These are phyloP conservation scores for Rhyacophila evoluta DNA, from an alignment of 2,888 invertebrate genomes.

Conservation along the genomic window DNA sequence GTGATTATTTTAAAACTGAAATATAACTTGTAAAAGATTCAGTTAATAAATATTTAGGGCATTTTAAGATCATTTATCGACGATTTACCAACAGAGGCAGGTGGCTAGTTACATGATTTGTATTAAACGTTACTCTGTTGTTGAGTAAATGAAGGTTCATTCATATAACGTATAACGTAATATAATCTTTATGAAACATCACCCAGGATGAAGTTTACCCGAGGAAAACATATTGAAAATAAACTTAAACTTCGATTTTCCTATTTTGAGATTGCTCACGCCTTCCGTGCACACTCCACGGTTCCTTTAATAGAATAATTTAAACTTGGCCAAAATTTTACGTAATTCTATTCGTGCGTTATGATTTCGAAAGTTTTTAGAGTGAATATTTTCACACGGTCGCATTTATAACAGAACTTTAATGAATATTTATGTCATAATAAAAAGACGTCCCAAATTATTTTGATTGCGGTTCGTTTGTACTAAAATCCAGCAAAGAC, in stretches of 20 bases:
- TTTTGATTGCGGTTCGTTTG: neutral
- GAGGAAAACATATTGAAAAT: constrained; percentile 14
- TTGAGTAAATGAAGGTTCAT: too few relatives aligned
- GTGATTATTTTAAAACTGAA: too few relatives aligned
- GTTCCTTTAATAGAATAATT: neutral
- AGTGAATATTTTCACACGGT: neutral
- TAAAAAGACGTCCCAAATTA: neutral
- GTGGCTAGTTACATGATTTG: too few relatives aligned
- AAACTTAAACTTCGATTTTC: constrained; percentile 20
- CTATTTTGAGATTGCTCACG: neutral
- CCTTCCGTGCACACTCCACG: neutral
- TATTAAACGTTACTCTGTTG: too few relatives aligned
- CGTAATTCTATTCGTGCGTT: constrained; percentile 4
- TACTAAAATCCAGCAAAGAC: too few relatives aligned
- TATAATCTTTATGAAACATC: neutral
- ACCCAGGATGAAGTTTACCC: neutral
- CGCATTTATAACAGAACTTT: neutral
- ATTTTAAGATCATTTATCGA: too few relatives aligned
- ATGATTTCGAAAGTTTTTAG: neutral
- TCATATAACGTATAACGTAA: neutral
- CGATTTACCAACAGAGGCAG: too few relatives aligned
- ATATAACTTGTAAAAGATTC: too few relatives aligned
- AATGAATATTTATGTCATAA: neutral
- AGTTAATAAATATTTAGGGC: too few relatives aligned
- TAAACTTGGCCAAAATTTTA: neutral